These are phyloP conservation scores for Endotricha flammealis DNA, from an alignment of 2,888 invertebrate genomes.

Conservation along the genomic window DNA sequence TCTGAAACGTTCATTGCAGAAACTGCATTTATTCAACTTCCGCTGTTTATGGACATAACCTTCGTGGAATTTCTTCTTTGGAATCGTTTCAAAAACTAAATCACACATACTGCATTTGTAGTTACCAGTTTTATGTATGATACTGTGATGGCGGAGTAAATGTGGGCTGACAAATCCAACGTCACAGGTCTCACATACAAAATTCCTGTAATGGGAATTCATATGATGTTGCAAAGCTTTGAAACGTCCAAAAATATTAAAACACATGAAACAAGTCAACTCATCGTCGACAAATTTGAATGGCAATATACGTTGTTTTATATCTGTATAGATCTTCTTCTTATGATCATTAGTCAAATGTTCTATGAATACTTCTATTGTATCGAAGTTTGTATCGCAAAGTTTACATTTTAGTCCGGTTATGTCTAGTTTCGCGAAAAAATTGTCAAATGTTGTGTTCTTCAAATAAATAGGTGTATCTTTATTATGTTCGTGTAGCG, in stretches of 20 bases:
- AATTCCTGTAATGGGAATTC: conserved; percentile 45
- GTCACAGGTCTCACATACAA: conserved; percentile 39
- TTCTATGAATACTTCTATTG: conserved; percentile 28
- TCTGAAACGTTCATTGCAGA: conserved; percentile 35
- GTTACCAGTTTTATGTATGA: conserved; percentile 18
- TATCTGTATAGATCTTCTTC: conserved; percentile 28
- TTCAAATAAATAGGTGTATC: background rate
- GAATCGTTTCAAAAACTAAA: conserved; percentile 40
- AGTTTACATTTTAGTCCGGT: background rate
- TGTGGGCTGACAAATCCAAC: conserved; percentile 25
- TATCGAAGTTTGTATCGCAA: conserved; percentile 11
- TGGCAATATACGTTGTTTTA: conserved; percentile 43
- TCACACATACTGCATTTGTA: conserved; percentile 39
- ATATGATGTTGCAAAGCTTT: conserved; percentile 41
- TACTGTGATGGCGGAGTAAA: conserved; percentile 16
- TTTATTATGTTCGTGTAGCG: background rate
- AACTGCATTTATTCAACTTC: conserved; percentile 28
- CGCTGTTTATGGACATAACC: conserved; percentile 34
- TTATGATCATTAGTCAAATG: conserved; percentile 33
- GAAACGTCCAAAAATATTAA: conserved; percentile 33
- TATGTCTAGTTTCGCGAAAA: background rate
- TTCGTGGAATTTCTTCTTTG: conserved; percentile 39
- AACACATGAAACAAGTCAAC: conserved; percentile 39
- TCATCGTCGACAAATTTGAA: conserved; percentile 40
- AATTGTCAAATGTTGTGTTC: background rate